Evolutionary conservation across 1,140 invertebrate genomes (phyloP), one percentile per base, ranked within the genome.

Genomic region (Polypedilum vanderplanki): DNA sequence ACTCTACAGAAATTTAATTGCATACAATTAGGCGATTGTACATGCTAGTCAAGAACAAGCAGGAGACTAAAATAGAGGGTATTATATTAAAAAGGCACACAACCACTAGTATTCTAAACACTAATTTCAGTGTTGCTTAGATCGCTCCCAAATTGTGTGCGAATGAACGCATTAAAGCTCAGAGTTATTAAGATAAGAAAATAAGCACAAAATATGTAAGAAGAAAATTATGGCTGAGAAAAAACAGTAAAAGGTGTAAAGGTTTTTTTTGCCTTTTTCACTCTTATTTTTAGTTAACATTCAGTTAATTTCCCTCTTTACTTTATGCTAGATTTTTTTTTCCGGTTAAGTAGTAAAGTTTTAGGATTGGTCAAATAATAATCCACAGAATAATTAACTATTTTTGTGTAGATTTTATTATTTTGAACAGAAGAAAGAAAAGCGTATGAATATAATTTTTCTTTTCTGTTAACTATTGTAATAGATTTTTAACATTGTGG

Each of bases 201-300:
- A n/a, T n/a, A 57, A 57, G 46, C 46, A 57, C 46, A 15, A n/a
- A 57, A 46, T 10, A 15, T 10, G 46, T 57, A 57, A 57, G n/a
- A 57, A 57, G 46, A 57, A 57, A 57, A 57, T 57, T 57, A 57
- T 57, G 46, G 46, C 46, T 57, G 46, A 57, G 46, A 57, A 57
- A 57, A 57, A 57, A 12, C 46, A 57, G 46, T 57, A 57, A 57
- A 57, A 57, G 46, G 46, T 57, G 46, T 57, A 57, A 57, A 57
- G 46, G 46, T 57, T 57, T 57, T 57, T 57, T 57, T 46, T 46
- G 41, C 15, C n/a, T 46, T 9, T 46, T 9, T 46, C 41, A 8
- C 15, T 46, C 9, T 3, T 9, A 57, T 3, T 57, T 57, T 46
- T 46, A 10, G 15, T 46, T 46, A 46, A 10, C 15, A 46, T 46